Base-by-base conservation (phyloP, 2,888 invertebrate genomes). In the Platynereis dumerilii region DNA sequence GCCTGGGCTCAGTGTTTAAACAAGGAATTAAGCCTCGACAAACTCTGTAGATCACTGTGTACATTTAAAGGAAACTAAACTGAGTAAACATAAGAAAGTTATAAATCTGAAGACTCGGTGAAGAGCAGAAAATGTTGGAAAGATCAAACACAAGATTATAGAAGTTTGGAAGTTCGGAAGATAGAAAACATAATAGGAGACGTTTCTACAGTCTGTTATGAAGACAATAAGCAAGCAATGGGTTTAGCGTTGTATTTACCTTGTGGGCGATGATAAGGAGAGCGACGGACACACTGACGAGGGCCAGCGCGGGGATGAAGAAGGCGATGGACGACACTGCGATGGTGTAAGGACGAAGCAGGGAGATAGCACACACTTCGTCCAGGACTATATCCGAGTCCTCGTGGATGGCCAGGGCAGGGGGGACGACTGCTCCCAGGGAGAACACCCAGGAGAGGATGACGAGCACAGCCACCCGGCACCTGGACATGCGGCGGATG, bases 301-400 rank as follows among this genome's bases (percentile, higher is more conserved):
- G 39, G 26, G 56, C 29, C 44, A 62, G 24, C 5, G 45, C 62
- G 12, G 62, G 62, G 3, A 39, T 45, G 57, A 57, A 62, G 48
- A 57, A 62, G 15, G 62, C 62, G 29, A 44, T 52, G 24, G 56
- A n/a, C n/a, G 39, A 34, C 27, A 62, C 56, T 29, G 56, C 62
- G 29, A 62, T 44, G 44, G 62, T 56, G 42, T 62, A 62, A 27
- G 48, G 57, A 10, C 62, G 62, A 7, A 45, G 55, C 56, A 62
- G 45, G 48, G 56, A 56, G 20, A 62, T 54, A 2, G 62, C 62
- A 42, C 62, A 62, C 20, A 62, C 62, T 29, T 62, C 62, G 24
- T 62, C 62, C n/a, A 62, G 56, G 45, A 62, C 52, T 24, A 62
- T 45, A 56, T 62, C 62, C 7, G 45, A 39, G 48, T 62, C 62